Conservation (phyloP, 2,113 vertebrate genomes). For the Pterocles gutturalis region DNA sequence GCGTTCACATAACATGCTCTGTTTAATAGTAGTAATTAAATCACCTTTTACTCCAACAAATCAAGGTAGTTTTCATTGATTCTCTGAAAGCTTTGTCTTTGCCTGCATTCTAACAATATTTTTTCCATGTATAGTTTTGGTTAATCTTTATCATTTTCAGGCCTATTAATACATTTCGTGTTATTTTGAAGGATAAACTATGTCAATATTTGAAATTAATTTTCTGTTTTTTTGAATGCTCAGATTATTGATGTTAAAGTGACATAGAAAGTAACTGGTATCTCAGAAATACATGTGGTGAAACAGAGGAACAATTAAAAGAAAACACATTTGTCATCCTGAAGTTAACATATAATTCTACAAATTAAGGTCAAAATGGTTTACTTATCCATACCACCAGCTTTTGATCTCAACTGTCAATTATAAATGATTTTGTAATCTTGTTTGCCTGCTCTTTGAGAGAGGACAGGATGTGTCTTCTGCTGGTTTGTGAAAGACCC, state of each 20-base stretch:
- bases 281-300: neutral
- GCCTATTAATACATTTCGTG: neutral
- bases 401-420: neutral
- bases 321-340: neutral
- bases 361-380: neutral
- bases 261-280: neutral
- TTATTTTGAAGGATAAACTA: neutral
- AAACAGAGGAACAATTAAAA: neutral
- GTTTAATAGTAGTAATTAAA: neutral
- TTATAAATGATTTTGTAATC: neutral
- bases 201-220: neutral
- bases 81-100: neutral
- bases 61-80: neutral
- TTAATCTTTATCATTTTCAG: neutral
- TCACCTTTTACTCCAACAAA: neutral
- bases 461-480: neutral
- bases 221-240: neutral
- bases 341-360: neutral
- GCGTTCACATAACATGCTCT: accelerated
- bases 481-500: neutral
- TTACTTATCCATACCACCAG: neutral
- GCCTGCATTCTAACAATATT: neutral
- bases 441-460: neutral
- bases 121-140: neutral
- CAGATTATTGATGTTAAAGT: neutral